phyloP scores from a whole-genome alignment of 2,888 invertebrate genomes.

The Noctua janthina region DNA sequence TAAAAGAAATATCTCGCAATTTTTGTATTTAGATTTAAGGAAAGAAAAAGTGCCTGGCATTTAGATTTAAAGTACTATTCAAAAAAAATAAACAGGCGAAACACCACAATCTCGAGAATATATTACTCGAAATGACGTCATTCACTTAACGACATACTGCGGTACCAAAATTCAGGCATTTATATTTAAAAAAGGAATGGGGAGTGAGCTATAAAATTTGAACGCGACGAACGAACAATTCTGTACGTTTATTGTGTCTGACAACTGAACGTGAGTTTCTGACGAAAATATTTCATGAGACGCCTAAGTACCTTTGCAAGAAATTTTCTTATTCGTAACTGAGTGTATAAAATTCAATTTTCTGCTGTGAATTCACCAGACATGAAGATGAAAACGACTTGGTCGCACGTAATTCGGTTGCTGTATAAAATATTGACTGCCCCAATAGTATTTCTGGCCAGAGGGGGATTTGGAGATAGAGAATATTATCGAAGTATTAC shows the following conservation, averaged over 20 bases:
- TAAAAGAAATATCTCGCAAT: not conserved
- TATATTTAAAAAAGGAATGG: slow-evolving; percentile 51
- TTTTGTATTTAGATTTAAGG: not conserved
- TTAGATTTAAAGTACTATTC: slow-evolving; percentile 15
- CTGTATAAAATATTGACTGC: slow-evolving; percentile 5
- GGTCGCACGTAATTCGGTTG: slow-evolving; percentile 7
- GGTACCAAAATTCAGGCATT: slow-evolving; percentile 35
- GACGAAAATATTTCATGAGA: slow-evolving; percentile 43
- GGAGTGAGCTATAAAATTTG: slow-evolving; percentile 42
- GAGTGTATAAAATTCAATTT: slow-evolving; percentile 47
- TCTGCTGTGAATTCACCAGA: slow-evolving; percentile 17
- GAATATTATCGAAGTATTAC: not conserved
- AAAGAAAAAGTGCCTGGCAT: not conserved
- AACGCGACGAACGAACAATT: slow-evolving; percentile 31
- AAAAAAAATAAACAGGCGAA: slow-evolving; percentile 23
- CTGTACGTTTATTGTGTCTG: slow-evolving; percentile 48
- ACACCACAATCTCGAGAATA: slow-evolving; percentile 37
- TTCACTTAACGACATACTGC: slow-evolving; percentile 38
- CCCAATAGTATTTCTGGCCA: not conserved
- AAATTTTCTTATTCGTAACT: slow-evolving; percentile 27
- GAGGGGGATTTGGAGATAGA: not conserved
- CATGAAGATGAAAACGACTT: slow-evolving; percentile 25
- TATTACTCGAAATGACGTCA: slow-evolving; percentile 42
- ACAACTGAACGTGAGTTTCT: slow-evolving; percentile 43
- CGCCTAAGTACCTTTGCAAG: slow-evolving; percentile 17